phyloP scores from a whole-genome alignment of 2,888 invertebrate species.

The Limenitis camilla region DNA sequence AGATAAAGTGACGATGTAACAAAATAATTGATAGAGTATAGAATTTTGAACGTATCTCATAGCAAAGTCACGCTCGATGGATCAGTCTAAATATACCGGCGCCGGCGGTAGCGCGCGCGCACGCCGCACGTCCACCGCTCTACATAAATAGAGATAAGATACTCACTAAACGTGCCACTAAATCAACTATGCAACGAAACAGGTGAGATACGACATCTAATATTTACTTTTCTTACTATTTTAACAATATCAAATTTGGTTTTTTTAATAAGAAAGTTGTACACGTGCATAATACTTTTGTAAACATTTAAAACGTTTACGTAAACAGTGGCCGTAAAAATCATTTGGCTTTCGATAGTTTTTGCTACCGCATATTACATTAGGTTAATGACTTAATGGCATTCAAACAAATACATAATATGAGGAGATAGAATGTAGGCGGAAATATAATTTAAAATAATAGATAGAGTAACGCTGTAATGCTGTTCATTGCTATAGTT shows the following conservation, averaged over 20 bases:
- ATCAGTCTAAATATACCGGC: conserved; percentile 71
- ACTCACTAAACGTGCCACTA: conserved; percentile 48
- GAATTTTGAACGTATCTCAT: conserved; percentile 21
- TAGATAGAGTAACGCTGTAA: neutral
- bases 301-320: conserved; percentile 46
- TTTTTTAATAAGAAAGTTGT: conserved; percentile 26
- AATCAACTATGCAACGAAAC: conserved; percentile 58
- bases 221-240: conserved; percentile 21
- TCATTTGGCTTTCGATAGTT: conserved; percentile 27
- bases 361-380: conserved; percentile 25
- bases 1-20: conserved; percentile 3
- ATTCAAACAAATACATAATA: conserved; percentile 14
- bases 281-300: conserved; percentile 38
- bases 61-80: conserved; percentile 36
- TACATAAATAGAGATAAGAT: conserved; percentile 62
- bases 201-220: conserved; percentile 45
- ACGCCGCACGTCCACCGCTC: conserved; percentile 44
- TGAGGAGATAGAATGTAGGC: conserved; percentile 12
- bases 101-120: conserved; percentile 61
- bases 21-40: conserved; percentile 18
- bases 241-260: conserved; percentile 32
- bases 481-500: neutral
- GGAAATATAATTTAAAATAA: conserved; percentile 10
- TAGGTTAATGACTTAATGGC: conserved; percentile 39
- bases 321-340: conserved; percentile 37